Conservation (phyloP, 2,113 vertebrate genomes). For the Phoxinus phoxinus region DNA sequence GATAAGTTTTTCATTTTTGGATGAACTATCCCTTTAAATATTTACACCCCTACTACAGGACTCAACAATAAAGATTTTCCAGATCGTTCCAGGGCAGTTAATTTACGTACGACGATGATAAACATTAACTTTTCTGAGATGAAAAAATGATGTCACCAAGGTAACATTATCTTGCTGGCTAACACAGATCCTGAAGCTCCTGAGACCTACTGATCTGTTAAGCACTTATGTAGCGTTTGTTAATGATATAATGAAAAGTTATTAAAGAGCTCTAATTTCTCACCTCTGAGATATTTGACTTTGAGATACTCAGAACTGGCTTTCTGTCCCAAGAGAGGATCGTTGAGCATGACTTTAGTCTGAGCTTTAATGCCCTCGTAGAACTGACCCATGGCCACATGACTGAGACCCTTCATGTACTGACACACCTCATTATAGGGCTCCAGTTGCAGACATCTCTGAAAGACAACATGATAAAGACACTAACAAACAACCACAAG, state of each 20-base stretch:
- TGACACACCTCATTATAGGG: slow-evolving; percentile 98
- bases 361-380: slow-evolving; percentile 99
- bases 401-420: slow-evolving; percentile 97
- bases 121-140: no score
- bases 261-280: slow-evolving; percentile 37
- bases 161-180: neutral
- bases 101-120: neutral
- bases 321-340: slow-evolving; percentile 94
- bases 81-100: neutral
- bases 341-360: slow-evolving; percentile 97
- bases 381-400: slow-evolving; percentile 97
- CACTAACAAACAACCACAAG: neutral
- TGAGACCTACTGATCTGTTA: neutral
- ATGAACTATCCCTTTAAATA: neutral
- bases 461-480: slow-evolving; percentile 11
- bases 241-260: neutral
- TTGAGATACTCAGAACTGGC: slow-evolving; percentile 96
- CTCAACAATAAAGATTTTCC: neutral
- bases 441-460: slow-evolving; percentile 94
- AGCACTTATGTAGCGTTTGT: neutral
- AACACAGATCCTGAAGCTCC: neutral
- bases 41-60: neutral
- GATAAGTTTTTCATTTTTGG: no score
- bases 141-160: neutral
- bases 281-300: slow-evolving; percentile 98